Conservation (phyloP, 2,797 vertebrate genomes). For the Tangara arthus region DNA sequence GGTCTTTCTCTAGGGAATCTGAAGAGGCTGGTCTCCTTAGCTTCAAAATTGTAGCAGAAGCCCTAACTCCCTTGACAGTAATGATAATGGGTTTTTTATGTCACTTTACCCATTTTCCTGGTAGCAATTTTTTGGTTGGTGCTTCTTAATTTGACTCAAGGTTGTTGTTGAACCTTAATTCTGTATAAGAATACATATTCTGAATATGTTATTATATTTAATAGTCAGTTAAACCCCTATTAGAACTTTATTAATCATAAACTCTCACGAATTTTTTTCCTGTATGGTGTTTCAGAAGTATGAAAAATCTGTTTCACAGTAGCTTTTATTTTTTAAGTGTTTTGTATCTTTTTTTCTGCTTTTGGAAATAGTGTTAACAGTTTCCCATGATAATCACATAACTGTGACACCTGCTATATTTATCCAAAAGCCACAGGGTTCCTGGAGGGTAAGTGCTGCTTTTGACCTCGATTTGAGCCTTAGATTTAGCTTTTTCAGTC, state of each 20-base stretch:
- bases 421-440: neutral
- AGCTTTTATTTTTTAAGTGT: neutral
- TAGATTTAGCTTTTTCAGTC: neutral
- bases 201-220: neutral
- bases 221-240: neutral
- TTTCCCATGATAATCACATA: neutral
- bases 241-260: neutral
- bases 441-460: neutral
- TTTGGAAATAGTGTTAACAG: neutral
- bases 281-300: neutral
- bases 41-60: neutral
- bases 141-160: neutral
- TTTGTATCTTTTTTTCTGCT: neutral
- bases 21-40: neutral
- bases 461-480: neutral
- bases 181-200: neutral
- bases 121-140: neutral
- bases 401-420: neutral
- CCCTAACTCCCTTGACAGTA: neutral
- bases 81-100: neutral
- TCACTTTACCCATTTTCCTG: neutral
- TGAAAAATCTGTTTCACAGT: neutral
- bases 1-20: neutral
- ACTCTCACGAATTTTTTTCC: neutral
- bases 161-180: neutral